Base-by-base conservation (phyloP, 2,113 vertebrate species). In the Petrocephalus zakoni region DNA sequence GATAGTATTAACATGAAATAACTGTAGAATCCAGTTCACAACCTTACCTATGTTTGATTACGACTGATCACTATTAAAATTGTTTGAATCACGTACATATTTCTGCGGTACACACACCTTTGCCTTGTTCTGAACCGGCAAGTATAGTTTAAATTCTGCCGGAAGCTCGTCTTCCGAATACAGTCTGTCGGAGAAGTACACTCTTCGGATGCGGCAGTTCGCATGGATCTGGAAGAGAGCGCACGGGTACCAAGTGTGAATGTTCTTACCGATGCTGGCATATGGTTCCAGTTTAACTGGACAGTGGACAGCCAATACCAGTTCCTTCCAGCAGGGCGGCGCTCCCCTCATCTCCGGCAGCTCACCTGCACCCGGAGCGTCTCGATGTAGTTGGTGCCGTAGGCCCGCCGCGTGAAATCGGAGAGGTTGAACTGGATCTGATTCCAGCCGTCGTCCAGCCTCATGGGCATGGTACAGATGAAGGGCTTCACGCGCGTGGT, bases 391-490 rank as follows among this genome's bases (percentile, higher is more conserved):
- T 99, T 99, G 2, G 98, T 99, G 51, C 98, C 98, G 0, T 99
- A 99, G 0, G 98, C 98, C 1, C 97, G 96, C 49, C 97, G 96
- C 0, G 98, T 99, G 93, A 99, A 99, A 89, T 99, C 98, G 0
- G 97, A 97, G 52, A 99, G 93, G 93, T 99, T 99, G 93, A 99
- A 99, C 95, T 99, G 98, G 88, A 99, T 99, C 93, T 99, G 98
- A 94, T 99, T 99, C 98, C 98, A 99, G 93, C 98, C 98, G 0
- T 99, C 97, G 0, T 99, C 98, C 90, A 99, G 95, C 53, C 98
- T 93, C 98, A 99, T 98, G 53, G 98, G 98, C 98, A 99, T 99
- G 64, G 98, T 99, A 89, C 98, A 99, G 95, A 99, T 99, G 92
- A 99, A 99, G 0, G 98, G 98, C 88, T 99, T 99, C 88, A 99